Conservation (phyloP, 2,113 vertebrate genomes). For the Pseudolaguvia tuberculata region DNA sequence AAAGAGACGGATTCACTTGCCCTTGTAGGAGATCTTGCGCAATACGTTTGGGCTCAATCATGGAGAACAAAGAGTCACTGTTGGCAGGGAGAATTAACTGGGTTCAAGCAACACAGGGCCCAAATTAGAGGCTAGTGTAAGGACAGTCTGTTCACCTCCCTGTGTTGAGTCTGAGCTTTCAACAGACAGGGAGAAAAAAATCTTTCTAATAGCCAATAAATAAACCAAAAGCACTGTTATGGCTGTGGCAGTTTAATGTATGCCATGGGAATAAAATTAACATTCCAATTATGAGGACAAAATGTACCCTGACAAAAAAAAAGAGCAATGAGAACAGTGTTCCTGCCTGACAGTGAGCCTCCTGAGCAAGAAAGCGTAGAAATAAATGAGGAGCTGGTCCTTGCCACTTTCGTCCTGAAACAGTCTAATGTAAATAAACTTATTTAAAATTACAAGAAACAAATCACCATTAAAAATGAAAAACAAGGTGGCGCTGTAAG, state of each 20-base stretch:
- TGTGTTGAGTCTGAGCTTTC: conserved; percentile 11
- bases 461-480: background rate
- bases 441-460: conserved; percentile 20
- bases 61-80: conserved; percentile 15
- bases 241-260: conserved; percentile 41
- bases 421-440: conserved; percentile 2
- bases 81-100: conserved; percentile 32
- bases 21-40: conserved; percentile 15
- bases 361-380: background rate
- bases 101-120: conserved; percentile 14
- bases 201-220: conserved; percentile 25
- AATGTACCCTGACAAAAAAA: conserved; percentile 14
- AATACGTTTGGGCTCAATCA: conserved; percentile 27
- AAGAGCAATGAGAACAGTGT: conserved; percentile 13
- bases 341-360: conserved; percentile 1
- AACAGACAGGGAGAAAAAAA: background rate
- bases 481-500: background rate
- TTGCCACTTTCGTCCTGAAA: background rate
- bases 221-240: conserved; percentile 43
- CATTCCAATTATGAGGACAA: conserved; percentile 35
- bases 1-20: conserved; percentile 20
- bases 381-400: conserved; percentile 5
- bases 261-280: conserved; percentile 46
- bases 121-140: conserved; percentile 26
- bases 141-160: conserved; percentile 11